Evolutionary conservation across 2,797 vertebrate species (phyloP), one percentile per base, ranked within the genome.

Genomic region (Prunella strophiata): DNA sequence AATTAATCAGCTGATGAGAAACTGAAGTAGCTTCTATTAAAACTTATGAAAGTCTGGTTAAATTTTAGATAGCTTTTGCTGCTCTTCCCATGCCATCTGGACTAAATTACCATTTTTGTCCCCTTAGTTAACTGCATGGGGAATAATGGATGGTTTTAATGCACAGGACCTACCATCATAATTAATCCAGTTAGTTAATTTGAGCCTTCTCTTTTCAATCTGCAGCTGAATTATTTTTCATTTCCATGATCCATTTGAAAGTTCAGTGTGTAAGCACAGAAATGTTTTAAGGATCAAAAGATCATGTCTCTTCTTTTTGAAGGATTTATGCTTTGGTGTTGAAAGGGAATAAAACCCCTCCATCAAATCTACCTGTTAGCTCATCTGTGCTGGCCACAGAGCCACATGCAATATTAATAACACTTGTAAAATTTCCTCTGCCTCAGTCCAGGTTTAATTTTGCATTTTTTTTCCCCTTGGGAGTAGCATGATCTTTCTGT

Each of bases 401-500:
- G 68, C 89, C 81, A 79, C 68, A 13, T 47, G 72, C 62, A 88
- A 20, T 91, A 72, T 85, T 71, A 71, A 52, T 76, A 80, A 63
- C 55, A 57, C 47, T 89, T 94, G 52, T 89, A 87, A 55, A 87
- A 66, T 78, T 93, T 95, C 75, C 77, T 93, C 84, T 91, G 58
- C 38, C 27, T 94, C 82, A 59, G 66, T 79, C 83, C n/a, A 9
- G 91, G 72, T 95, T 94, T 94, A 95, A 97, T 96, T 97, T 96
- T 96, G 90, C 91, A 11, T 57, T 83, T 88, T 68, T 68, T 62
- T 91, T 61, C 84, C 84, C 89, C 88, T 98, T 96, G 97, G 93
- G 98, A 97, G 94, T 68, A 98, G 98, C 98, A 98, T 98, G 96
- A 97, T 90, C 96, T 95, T 96, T 97, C 91, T 97, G 89, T 96